phyloP scores from a whole-genome alignment of 2,797 vertebrate species.

The Chaetophractus vellerosus region DNA sequence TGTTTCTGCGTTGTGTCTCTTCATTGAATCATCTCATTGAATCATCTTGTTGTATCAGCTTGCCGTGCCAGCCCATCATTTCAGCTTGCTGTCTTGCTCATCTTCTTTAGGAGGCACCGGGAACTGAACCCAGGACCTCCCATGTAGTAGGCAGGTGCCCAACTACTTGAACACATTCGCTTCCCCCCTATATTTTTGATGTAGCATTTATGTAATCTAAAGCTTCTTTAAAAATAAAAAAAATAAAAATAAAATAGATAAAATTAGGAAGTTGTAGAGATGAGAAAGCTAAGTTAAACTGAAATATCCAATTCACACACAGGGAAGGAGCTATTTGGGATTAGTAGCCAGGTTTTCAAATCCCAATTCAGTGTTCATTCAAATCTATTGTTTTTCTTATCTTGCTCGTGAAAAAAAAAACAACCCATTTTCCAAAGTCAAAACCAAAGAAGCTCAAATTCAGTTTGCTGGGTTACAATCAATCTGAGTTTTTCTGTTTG shows the following conservation, averaged over 20 bases:
- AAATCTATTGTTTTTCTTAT: background rate
- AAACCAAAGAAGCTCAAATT: slow-evolving; percentile 48
- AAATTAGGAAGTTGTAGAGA: background rate
- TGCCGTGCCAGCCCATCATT: too few relatives aligned
- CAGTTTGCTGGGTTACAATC: background rate
- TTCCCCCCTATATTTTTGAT: too few relatives aligned
- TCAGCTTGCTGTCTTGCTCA: too few relatives aligned
- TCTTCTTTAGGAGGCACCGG: too few relatives aligned
- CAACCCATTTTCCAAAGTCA: slow-evolving; percentile 52
- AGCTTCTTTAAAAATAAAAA: too few relatives aligned
- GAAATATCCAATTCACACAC: background rate
- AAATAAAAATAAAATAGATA: background rate
- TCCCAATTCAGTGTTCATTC: background rate
- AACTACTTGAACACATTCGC: too few relatives aligned
- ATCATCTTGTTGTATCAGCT: too few relatives aligned
- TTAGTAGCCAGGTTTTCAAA: slow-evolving; percentile 30
- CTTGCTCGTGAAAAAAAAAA: background rate
- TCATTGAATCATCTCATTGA: too few relatives aligned
- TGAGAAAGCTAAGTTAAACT: slow-evolving; percentile 52
- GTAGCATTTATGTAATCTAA: too few relatives aligned
- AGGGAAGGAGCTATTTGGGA: background rate
- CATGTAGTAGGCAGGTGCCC: too few relatives aligned
- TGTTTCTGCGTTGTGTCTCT: too few relatives aligned
- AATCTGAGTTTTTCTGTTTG: background rate
- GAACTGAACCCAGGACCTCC: too few relatives aligned